A percentile compares a stretch with the other conserved stretches of the same genome.
Evolutionary conservation across 2,113 vertebrate genomes (phyloP).

Genomic region (Scatophagus argus): DNA sequence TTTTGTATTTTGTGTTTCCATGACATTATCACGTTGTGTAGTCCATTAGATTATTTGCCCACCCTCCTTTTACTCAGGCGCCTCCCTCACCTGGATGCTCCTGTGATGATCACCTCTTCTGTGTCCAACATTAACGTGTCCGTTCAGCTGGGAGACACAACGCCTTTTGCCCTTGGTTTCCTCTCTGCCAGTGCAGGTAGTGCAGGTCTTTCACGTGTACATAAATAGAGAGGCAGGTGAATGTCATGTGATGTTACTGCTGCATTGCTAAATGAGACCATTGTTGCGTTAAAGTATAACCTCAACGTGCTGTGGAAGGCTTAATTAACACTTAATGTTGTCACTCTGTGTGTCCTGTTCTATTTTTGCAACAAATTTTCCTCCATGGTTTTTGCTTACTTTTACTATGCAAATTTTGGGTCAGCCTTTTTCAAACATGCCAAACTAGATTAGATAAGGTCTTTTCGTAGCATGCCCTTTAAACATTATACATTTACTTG

Average conservation of each 20-base stretch:
- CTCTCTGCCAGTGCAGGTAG: constrained; percentile 91
- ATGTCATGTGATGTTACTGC: constrained; percentile 22
- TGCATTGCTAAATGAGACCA: not conserved
- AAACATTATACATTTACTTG: constrained; percentile 60
- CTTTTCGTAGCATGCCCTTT: constrained; percentile 22
- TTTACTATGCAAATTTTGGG: not conserved
- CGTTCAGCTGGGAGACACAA: constrained; percentile 93
- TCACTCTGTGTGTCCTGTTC: not conserved
- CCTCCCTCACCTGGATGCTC: constrained; percentile 90
- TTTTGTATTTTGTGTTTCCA: constrained; percentile 39
- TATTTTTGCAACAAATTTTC: not conserved
- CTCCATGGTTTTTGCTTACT: not conserved
- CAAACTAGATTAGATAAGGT: constrained; percentile 59
- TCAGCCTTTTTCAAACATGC: constrained; percentile 41
- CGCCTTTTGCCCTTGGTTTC: constrained; percentile 95
- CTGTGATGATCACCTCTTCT: constrained; percentile 89
- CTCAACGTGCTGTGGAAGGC: not conserved
- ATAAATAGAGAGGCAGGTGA: not conserved
- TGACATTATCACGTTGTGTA: constrained; percentile 46
- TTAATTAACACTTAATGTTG: not conserved
- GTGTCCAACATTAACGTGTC: constrained; percentile 94
- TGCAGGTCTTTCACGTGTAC: not conserved
- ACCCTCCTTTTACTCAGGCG: constrained; percentile 81
- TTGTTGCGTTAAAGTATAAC: constrained; percentile 6
- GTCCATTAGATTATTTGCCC: constrained; percentile 78